Conservation (phyloP, 2,113 vertebrate species). For the Pelecanus crispus region DNA sequence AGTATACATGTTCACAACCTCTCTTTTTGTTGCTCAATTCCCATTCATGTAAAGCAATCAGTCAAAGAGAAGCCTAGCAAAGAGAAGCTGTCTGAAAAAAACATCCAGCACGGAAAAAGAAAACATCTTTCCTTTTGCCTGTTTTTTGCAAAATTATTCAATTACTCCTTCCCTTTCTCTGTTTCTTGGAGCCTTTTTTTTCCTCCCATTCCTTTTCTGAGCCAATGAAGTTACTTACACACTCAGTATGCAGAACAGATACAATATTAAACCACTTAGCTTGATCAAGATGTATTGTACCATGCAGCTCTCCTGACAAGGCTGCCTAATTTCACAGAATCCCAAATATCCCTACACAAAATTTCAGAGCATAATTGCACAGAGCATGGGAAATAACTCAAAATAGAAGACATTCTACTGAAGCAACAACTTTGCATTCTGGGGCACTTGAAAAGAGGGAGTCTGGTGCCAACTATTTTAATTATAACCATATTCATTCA, state of each 20-base stretch:
- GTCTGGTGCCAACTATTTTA: neutral
- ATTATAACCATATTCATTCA: neutral
- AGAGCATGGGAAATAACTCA: neutral
- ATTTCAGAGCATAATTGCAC: conserved; percentile 17
- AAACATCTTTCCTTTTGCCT: neutral
- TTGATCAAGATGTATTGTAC: conserved; percentile 45
- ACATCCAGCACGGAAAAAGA: neutral
- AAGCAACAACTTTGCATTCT: conserved; percentile 18
- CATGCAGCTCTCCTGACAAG: conserved; percentile 31
- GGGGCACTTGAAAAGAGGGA: neutral
- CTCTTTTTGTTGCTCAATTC: neutral
- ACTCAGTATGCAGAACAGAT: conserved; percentile 21
- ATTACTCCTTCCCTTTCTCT: neutral
- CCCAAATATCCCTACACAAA: conserved; percentile 16
- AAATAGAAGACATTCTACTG: neutral
- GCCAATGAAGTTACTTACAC: neutral
- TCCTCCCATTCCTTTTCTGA: neutral
- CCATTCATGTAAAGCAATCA: conserved; percentile 4
- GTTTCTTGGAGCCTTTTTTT: neutral
- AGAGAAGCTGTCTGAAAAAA: neutral
- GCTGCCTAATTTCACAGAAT: conserved; percentile 43
- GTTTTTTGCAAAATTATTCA: neutral
- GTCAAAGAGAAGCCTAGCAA: neutral
- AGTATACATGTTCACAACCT: neutral
- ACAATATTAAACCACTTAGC: conserved; percentile 38